Evolutionary conservation across 2,888 invertebrate genomes (phyloP).

Genomic region (Lasioglossum calceatum): DNA sequence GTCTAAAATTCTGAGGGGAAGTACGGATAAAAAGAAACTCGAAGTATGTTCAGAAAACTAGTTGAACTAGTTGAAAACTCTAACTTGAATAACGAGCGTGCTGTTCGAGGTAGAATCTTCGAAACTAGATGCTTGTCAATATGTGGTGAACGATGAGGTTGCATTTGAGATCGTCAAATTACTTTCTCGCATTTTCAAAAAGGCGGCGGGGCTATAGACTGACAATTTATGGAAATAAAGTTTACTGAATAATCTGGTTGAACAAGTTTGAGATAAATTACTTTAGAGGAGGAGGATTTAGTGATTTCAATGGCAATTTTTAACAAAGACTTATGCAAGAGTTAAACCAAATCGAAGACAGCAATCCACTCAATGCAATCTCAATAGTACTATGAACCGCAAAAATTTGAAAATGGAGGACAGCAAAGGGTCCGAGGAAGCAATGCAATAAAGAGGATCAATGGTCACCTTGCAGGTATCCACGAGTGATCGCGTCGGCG

Average conservation of each 20-base stretch:
- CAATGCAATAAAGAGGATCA: neutral
- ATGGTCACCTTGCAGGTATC: constrained; percentile 80
- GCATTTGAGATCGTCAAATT: neutral
- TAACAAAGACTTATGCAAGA: neutral
- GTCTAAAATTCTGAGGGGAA: neutral
- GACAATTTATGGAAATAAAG: neutral
- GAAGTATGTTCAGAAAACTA: neutral
- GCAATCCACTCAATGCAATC: neutral
- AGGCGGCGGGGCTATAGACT: neutral
- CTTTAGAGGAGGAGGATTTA: neutral
- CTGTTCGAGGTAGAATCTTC: neutral
- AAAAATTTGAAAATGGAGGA: neutral
- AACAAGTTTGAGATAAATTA: neutral
- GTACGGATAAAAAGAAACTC: neutral
- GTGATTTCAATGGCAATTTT: no score
- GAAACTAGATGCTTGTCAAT: neutral
- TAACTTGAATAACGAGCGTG: neutral
- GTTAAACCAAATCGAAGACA: neutral
- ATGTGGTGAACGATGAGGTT: neutral
- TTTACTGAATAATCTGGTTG: neutral
- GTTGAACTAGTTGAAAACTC: neutral
- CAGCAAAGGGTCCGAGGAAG: neutral
- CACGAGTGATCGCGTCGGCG: constrained; percentile 81
- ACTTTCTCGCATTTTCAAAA: neutral
- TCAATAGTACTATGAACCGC: neutral